Evolutionary conservation across 2,888 invertebrate species (phyloP).

Genomic region (Scrobipalpa costella): DNA sequence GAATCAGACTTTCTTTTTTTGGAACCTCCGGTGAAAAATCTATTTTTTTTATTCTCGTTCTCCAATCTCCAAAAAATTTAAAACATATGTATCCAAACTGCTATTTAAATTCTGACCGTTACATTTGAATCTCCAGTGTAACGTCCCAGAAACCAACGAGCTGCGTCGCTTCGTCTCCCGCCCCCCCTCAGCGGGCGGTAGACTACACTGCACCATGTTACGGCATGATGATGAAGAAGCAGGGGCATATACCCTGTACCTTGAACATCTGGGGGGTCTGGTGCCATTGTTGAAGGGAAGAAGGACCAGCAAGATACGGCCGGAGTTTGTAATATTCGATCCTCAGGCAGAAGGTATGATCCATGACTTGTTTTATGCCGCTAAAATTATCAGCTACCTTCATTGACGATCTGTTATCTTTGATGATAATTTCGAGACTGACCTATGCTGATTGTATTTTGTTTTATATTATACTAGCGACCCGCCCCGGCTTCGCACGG

Average conservation of each 20-base stretch:
- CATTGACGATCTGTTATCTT: too few species aligned
- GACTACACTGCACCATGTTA: constrained; percentile 98
- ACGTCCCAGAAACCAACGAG: constrained; percentile 94
- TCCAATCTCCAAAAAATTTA: too few species aligned
- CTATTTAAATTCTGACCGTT: neutral
- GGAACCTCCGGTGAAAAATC: too few species aligned
- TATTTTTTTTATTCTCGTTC: too few species aligned
- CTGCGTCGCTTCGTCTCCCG: constrained; percentile 96
- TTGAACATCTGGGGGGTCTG: constrained; percentile 97
- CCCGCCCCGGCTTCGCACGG: too few species aligned
- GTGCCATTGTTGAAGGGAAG: constrained; percentile 98
- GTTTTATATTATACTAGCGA: too few species aligned
- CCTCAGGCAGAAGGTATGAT: constrained; percentile 89
- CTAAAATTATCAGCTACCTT: neutral
- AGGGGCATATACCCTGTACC: constrained; percentile 92
- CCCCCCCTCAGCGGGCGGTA: constrained; percentile 86
- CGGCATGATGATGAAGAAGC: constrained; percentile 92
- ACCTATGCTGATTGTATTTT: too few species aligned
- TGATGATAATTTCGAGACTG: too few species aligned
- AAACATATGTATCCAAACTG: too few species aligned
- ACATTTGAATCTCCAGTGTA: constrained; percentile 84
- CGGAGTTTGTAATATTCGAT: constrained; percentile 98
- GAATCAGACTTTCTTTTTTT: too few species aligned
- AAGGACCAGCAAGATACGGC: constrained; percentile 96
- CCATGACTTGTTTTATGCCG: too few species aligned